A percentile compares a stretch with the other conserved stretches of the same genome.
These are phyloP conservation scores for Eumacrocentrus americanus DNA, from an alignment of 2,888 invertebrate species.

Conservation along the genomic window DNA sequence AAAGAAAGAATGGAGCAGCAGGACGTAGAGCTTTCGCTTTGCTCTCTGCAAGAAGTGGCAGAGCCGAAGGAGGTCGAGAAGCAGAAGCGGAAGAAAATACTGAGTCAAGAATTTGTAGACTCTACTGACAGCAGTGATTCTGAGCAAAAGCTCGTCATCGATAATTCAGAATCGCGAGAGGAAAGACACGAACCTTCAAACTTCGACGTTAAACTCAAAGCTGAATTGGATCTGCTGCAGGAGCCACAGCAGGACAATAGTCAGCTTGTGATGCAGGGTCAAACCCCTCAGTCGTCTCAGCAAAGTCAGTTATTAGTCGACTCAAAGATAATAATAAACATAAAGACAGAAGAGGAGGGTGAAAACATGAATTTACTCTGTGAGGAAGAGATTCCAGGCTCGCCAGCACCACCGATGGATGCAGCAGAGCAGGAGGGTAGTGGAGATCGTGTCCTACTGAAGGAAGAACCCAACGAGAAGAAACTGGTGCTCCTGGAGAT, in stretches of 20 bases:
- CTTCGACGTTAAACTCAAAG: conserved; percentile 48
- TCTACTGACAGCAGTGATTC: conserved; percentile 72
- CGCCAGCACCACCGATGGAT: conserved; percentile 75
- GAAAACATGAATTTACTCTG: conserved; percentile 79
- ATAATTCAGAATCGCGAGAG: conserved; percentile 43
- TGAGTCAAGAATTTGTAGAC: conserved; percentile 63
- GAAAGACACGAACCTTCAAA: conserved; percentile 34
- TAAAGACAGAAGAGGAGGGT: conserved; percentile 62
- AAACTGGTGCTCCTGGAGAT: conserved; percentile 65
- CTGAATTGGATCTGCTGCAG: conserved; percentile 44
- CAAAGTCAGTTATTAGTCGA: conserved; percentile 53
- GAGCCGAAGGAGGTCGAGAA: conserved; percentile 48
- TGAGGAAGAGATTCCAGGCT: conserved; percentile 90
- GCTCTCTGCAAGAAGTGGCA: too few relatives aligned
- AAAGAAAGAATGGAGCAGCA: conserved; percentile 35
- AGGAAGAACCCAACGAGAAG: conserved; percentile 62
- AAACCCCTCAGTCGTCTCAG: conserved; percentile 22
- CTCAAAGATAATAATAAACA: conserved; percentile 32
- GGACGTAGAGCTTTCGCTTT: too few relatives aligned
- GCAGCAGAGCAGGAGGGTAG: conserved; percentile 44
- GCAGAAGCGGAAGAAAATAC: conserved; percentile 51
- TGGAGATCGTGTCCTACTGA: conserved; percentile 51
- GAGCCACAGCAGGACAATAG: conserved; percentile 29
- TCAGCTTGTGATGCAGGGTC: conserved; percentile 19
- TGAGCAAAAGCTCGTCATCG: conserved; percentile 69